Evolutionary conservation across 53 echinoderm and acorn worm species (phyloP), one percentile per base, ranked within the genome.

Genomic region (Astropecten irregularis): DNA sequence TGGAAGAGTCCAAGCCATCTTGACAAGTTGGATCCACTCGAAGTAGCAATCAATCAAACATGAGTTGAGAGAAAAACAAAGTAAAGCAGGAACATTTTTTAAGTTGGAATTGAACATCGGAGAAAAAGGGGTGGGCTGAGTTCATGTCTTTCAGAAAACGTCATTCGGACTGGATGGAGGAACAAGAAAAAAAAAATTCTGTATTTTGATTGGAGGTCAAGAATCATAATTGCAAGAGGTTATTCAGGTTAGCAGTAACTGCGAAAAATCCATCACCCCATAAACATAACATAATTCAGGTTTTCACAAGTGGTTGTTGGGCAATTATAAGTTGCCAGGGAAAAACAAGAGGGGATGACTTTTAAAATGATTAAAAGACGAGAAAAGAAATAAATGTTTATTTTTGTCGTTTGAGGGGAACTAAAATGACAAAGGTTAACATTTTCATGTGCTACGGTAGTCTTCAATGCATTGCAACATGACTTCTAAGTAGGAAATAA

Each of bases 1-100:
- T 79, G 79, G 79, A 79, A 37, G 61, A 79, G 44, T 58, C 76
- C 60, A 15, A 27, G 49, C 20, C 31, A 79, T 79, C 62, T 20
- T 62, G 61, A 79, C 79, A 62, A 62, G 79, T 79, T 79, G 79
- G 31, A 32, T 79, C 79, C 79, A 79, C 46, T 62, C 20, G 46
- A 42, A 5, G 40, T 52, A 26, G 42, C 76, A 22, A 76, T 76
- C 76, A 76, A 76, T 76, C 76, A 42, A 68, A 15, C 37, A n/a
- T 14, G 23, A 7, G 10, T 40, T 2, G 11, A 0, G 68, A 68
- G 29, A 26, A 68, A 68, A 40, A 67, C 42, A 67, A 39, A 44
- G 68, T 44, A 27, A 36, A 37, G 13, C 19, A 46, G 42, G 32
- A 59, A 76, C 54, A 54, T 73, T 15, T 18, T 4, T 35, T 52